Base-by-base conservation (phyloP, 2,113 vertebrate species). In the Microcebus jonahi region DNA sequence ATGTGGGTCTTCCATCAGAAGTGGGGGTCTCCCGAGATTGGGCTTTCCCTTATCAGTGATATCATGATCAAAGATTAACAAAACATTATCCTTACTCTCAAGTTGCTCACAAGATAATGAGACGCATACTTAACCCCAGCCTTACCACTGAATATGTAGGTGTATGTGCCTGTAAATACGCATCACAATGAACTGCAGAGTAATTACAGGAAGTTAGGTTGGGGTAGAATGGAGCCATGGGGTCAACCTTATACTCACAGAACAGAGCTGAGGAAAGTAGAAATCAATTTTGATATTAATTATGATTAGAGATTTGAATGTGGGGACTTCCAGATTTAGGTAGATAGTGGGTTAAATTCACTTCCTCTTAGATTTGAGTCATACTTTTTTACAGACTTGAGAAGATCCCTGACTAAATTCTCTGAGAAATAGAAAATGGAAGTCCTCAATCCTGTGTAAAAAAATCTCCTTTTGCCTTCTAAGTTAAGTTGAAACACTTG, bases 241-340 rank as follows among this genome's bases (percentile, higher is more conserved):
- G 9, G 0, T 88, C 59, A 88, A 67, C 2, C 2, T 18, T 79
- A 29, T n/a, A 15, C 29, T 61, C 75, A 76, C 11, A 57, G 31
- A 93, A 11, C 5, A 65, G 42, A 77, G 14, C 12, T 59, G 75
- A 94, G 34, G 25, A 48, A 91, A 85, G 18, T 36, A 67, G 27
- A 92, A 95, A 65, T 77, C 81, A 91, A 85, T 94, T 95, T 29
- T 48, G 20, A 31, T 70, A 36, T 18, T 76, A 97, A 68, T 84
- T 95, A 59, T 27, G 2, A 75, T 91, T 95, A 45, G 42, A 48
- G 27, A 31, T 14, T 48, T 8, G 73, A 48, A 10, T 48, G 14
- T 48, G 29, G 1, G 23, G n/a, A 8, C 63, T 83, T 90, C 15
- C 36, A 9, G 8, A 50, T 50, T 80, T 70, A 96, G 11, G 14